These are phyloP conservation scores for Anhinga rufa DNA, from an alignment of 2,113 vertebrate genomes.

Conservation along the genomic window DNA sequence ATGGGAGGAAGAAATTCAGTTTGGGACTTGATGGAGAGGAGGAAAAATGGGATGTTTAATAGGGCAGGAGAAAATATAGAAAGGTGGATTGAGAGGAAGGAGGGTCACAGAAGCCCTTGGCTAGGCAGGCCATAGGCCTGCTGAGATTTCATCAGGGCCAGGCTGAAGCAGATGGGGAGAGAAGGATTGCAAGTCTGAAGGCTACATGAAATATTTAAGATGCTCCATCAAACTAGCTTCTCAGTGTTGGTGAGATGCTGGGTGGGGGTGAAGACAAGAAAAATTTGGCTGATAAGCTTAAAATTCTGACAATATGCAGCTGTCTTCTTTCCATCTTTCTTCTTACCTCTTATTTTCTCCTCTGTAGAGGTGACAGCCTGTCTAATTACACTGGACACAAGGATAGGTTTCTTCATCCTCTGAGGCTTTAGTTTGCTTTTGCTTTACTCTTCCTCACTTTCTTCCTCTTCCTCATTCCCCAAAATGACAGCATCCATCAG, in stretches of 20 bases:
- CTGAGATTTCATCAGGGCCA: not conserved
- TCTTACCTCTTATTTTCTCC: not conserved
- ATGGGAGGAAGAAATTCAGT: not conserved
- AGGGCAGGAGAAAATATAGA: not conserved
- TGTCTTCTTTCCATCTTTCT: not conserved
- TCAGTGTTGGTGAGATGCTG: not conserved
- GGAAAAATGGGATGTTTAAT: not conserved
- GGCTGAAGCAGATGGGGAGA: not conserved
- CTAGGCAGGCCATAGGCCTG: not conserved
- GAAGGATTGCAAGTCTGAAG: not conserved
- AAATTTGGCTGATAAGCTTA: not conserved
- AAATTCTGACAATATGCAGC: not conserved
- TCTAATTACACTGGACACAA: not conserved
- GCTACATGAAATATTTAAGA: slow-evolving; percentile 20
- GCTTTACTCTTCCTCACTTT: not conserved
- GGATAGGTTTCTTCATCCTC: not conserved
- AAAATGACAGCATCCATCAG: not conserved
- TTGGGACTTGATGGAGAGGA: not conserved
- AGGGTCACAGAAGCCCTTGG: not conserved
- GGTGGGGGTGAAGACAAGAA: not conserved
- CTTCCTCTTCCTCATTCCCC: not conserved
- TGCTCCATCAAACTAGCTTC: not conserved
- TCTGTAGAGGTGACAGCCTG: not conserved
- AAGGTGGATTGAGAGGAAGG: not conserved
- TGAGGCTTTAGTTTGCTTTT: not conserved